Evolutionary conservation across 1,140 invertebrate species (phyloP), one percentile per base, ranked within the genome.

Genomic region (Leptinotarsa lineolata): DNA sequence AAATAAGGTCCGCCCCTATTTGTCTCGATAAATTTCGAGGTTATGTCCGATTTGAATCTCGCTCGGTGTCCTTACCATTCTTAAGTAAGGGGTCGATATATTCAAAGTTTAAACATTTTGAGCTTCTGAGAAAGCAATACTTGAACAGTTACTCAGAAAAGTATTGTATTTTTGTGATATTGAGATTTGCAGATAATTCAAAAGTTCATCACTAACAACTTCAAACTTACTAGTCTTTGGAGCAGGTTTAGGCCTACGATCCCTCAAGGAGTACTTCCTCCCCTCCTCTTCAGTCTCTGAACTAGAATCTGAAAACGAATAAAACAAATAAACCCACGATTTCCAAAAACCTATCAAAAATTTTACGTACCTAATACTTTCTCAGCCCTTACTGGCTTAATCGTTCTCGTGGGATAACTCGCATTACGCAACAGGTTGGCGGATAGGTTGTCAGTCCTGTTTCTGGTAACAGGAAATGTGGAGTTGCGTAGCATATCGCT

Each of bases 261-360:
- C 72, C 64, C 82, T 77, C 58, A 83, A 76, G 1, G 79, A 81
- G 74, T 83, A 83, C 13, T 74, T 76, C 46, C 68, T 73, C 59
- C 77, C 68, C 72, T 75, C 72, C 68, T 76, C 72, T 21, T 75
- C 81, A 48, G 74, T 59, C 44, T 75, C 81, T 4, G 78, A 81
- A 68, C 71, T 80, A 4, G 76, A 74, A 58, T 74, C 77, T 79
- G 16, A 21, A 67, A 76, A 24, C 44, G n/a, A n/a, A n/a, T n/a
- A 16, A 65, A 22, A 20, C 24, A 45, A 15, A 2, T 54, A 0
- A 54, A 4, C 15, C 48, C 15, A 8, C 1, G 65, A 45, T 16
- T n/a, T 21, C 22, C 59, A n/a, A 11, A 15, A 65, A 24, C 24
- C 8, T n/a, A 15, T 13, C 44, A 46, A 16, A 20, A 3, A 4